phyloP scores from a whole-genome alignment of 2,113 vertebrate genomes.

The Garra rufa region DNA sequence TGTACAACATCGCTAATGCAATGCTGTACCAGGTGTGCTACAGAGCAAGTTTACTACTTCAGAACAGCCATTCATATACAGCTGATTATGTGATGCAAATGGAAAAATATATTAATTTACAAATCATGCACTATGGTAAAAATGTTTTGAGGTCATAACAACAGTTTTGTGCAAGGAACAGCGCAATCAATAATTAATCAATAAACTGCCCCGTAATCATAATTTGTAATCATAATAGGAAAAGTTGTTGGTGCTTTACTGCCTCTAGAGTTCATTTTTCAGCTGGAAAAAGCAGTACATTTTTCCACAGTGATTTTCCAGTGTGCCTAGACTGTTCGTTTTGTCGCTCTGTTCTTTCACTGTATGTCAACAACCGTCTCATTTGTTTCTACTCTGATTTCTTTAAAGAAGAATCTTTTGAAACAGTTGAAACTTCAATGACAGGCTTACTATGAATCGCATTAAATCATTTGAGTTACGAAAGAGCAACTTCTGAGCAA shows the following conservation, averaged over 20 bases:
- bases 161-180: no score
- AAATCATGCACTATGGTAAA: no score
- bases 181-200: no score
- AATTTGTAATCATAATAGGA: no score
- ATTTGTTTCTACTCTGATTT: not conserved
- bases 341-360: not conserved
- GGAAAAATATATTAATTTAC: not conserved
- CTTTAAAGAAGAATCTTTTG: not conserved
- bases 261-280: not conserved
- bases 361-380: not conserved
- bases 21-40: not conserved
- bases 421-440: conserved; percentile 5
- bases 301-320: no score
- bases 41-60: no score
- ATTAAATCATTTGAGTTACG: not conserved
- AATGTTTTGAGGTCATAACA: no score
- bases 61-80: no score
- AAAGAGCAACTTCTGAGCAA: not conserved
- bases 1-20: no score
- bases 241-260: not conserved
- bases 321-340: not conserved
- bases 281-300: no score
- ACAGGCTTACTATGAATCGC: not conserved
- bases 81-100: no score
- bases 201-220: no score